phyloP scores from a whole-genome alignment of 2,888 invertebrate genomes.

The Tetranychus truncatus region DNA sequence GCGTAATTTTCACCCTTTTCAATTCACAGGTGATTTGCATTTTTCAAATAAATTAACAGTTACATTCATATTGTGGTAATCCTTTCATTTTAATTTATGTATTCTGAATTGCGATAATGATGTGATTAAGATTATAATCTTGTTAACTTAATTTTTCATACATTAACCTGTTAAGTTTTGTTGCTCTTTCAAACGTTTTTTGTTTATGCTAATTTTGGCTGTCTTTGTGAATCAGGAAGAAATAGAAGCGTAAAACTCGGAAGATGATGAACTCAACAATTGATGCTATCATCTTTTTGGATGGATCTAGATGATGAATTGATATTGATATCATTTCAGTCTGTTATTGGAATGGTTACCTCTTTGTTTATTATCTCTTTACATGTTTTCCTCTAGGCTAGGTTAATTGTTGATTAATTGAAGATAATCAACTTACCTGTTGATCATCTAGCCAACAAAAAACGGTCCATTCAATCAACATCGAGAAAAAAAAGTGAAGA shows the following conservation, averaged over 20 bases:
- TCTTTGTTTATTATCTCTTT: neutral
- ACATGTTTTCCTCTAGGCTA: neutral
- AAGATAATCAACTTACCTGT: neutral
- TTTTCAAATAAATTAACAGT: too few species aligned
- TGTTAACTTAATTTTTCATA: neutral
- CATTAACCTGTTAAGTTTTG: neutral
- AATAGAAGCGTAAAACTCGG: too few species aligned
- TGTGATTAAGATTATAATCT: neutral
- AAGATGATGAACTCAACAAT: too few species aligned
- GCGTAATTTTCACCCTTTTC: too few species aligned
- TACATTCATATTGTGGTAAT: neutral
- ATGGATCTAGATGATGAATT: too few species aligned
- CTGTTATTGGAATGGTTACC: neutral
- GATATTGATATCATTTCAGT: too few species aligned
- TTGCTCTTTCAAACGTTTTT: neutral
- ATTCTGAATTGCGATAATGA: neutral
- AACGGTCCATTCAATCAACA: neutral
- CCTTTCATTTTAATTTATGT: neutral
- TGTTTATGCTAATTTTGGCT: neutral
- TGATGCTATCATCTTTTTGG: too few species aligned
- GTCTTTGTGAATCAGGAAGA: neutral
- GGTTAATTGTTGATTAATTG: conserved; percentile 1
- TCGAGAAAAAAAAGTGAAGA: too few species aligned
- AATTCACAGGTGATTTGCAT: too few species aligned
- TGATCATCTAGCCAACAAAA: neutral